Conservation (phyloP, 2,113 vertebrate genomes). For the Neolamprologus hecqui region DNA sequence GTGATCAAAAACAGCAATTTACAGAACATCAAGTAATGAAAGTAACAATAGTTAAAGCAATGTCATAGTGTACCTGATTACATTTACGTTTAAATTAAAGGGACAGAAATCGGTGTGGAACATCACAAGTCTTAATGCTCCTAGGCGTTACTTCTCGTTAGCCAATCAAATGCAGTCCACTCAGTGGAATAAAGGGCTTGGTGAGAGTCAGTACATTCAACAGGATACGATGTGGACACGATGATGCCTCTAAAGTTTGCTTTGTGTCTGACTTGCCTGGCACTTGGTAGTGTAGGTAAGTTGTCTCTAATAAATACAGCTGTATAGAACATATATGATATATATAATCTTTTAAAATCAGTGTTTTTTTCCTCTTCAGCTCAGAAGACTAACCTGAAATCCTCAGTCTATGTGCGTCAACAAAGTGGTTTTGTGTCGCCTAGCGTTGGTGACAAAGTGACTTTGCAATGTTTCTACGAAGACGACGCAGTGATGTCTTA, state of each 20-base stretch:
- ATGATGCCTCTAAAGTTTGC: not conserved
- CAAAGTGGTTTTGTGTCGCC: not conserved
- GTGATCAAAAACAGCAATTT: not conserved
- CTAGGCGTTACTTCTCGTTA: not conserved
- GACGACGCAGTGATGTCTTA: accelerated
- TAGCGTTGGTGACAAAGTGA: not conserved
- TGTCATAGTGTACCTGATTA: not conserved
- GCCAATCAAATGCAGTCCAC: slow-evolving; percentile 7
- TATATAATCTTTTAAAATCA: accelerated
- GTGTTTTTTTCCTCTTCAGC: accelerated
- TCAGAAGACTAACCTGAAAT: not conserved
- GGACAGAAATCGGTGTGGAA: not conserved
- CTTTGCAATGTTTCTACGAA: not conserved
- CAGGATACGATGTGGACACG: not conserved
- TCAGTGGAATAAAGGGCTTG: not conserved
- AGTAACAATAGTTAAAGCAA: not conserved
- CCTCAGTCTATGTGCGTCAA: not conserved
- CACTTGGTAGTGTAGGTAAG: not conserved
- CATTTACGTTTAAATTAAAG: accelerated
- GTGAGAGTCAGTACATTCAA: not conserved
- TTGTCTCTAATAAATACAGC: not conserved
- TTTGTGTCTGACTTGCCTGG: not conserved
- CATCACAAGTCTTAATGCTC: not conserved
- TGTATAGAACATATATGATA: not conserved
- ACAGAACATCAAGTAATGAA: not conserved